Percentiles rank a stretch among this genome's conserved stretches.
These are phyloP conservation scores for Dufourea novaeangliae DNA, from an alignment of 1,140 invertebrate species.

Conservation along the genomic window DNA sequence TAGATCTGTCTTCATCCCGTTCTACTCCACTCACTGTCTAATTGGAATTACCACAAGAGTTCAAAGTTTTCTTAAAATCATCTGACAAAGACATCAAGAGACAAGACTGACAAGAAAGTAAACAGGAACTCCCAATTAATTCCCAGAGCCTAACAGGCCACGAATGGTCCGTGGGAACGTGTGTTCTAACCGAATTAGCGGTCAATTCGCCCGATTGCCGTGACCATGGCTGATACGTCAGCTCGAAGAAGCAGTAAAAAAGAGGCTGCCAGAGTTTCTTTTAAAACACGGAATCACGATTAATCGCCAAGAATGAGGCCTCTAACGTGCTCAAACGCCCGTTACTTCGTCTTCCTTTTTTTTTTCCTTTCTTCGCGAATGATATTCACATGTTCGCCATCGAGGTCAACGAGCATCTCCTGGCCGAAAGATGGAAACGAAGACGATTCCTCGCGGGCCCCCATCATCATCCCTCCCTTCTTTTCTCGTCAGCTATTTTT, in stretches of 20 bases:
- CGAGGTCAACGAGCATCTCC: conserved; percentile 35
- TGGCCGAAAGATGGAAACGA: conserved; percentile 34
- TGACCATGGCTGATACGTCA: neutral
- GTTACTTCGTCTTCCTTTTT: conserved; percentile 2
- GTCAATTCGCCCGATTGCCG: neutral
- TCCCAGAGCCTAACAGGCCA: neutral
- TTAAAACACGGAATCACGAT: neutral
- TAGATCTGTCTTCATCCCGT: too few species aligned
- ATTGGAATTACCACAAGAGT: too few species aligned
- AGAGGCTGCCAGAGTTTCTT: conserved; percentile 5
- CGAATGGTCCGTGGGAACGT: neutral
- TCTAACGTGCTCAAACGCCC: conserved; percentile 1
- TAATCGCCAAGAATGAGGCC: neutral
- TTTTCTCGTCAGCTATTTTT: conserved; percentile 6
- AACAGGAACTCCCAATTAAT: neutral
- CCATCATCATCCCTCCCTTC: neutral
- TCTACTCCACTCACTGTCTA: too few species aligned
- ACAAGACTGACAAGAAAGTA: too few species aligned
- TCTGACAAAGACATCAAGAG: too few species aligned
- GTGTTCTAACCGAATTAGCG: neutral
- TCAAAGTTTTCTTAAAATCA: too few species aligned
- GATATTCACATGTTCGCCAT: conserved; percentile 28
- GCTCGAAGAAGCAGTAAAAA: too few species aligned
- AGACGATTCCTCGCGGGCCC: neutral
- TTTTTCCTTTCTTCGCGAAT: conserved; percentile 40